A percentile compares a stretch with the other conserved stretches of the same genome.
Evolutionary conservation across 2,797 vertebrate genomes (phyloP).

Genomic region (Centroberyx gerrardi): DNA sequence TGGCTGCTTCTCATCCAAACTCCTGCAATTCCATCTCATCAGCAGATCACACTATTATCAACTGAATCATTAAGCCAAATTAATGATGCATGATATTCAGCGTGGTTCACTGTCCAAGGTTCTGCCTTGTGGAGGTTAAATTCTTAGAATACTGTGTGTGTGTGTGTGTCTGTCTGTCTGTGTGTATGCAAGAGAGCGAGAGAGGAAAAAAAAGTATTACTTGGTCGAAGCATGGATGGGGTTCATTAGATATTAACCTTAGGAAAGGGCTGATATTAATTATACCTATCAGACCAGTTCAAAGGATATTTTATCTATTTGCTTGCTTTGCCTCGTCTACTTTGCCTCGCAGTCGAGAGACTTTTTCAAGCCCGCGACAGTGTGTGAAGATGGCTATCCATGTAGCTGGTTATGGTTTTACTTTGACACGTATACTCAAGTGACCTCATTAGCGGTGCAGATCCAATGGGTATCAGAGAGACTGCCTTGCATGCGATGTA

Average conservation of each 20-base stretch:
- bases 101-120: constrained; percentile 68
- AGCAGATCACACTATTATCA: constrained; percentile 67
- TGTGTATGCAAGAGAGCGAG: background rate
- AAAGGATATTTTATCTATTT: constrained; percentile 45
- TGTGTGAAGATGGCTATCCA: constrained; percentile 34
- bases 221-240: constrained; percentile 57
- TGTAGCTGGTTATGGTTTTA: constrained; percentile 51
- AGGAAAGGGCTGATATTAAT: constrained; percentile 71
- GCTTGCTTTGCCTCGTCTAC: constrained; percentile 28
- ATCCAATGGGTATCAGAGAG: constrained; percentile 54
- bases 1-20: constrained; percentile 47
- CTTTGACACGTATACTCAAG: constrained; percentile 68
- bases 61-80: constrained; percentile 80
- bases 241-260: constrained; percentile 78
- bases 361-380: constrained; percentile 22
- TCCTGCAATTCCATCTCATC: constrained; percentile 62
- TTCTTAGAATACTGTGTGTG: constrained; percentile 45
- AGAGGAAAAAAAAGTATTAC: constrained; percentile 22
- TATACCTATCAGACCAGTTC: constrained; percentile 70
- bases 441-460: constrained; percentile 72
- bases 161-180: constrained; percentile 19
- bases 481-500: constrained; percentile 48
- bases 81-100: constrained; percentile 78
- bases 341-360: constrained; percentile 26
- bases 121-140: constrained; percentile 77